Conservation (phyloP, 2,113 vertebrate genomes). For the Tautogolabrus adspersus region DNA sequence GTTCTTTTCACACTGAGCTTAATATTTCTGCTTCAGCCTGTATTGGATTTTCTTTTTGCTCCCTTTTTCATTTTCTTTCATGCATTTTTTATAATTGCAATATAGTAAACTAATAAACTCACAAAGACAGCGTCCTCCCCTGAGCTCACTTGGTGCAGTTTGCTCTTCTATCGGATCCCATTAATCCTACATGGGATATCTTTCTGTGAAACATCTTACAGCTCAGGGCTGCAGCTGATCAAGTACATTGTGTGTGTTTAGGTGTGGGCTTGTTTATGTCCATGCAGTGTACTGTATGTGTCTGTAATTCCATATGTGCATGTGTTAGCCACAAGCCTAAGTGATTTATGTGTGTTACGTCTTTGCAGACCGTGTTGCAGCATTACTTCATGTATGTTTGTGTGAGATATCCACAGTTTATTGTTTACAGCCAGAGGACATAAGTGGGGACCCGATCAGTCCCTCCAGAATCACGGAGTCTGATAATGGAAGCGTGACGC, state of each 20-base stretch:
- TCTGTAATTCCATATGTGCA: not conserved
- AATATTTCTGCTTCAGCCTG: too few relatives aligned
- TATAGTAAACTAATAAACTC: conserved; percentile 1
- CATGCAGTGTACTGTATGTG: not conserved
- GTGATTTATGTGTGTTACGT: not conserved
- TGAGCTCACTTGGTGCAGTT: not conserved
- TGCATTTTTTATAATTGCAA: conserved; percentile 14
- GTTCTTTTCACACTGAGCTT: too few relatives aligned
- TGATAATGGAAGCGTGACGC: conserved; percentile 22
- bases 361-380: not conserved
- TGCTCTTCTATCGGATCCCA: not conserved
- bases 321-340: not conserved
- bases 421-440: not conserved
- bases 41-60: too few relatives aligned
- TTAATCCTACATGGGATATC: conserved; percentile 13
- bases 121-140: conserved; percentile 2
- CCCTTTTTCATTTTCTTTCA: not conserved
- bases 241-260: not conserved
- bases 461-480: conserved; percentile 9
- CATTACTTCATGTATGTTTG: not conserved
- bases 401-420: conserved; percentile 1
- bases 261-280: not conserved
- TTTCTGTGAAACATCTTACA: conserved; percentile 2
- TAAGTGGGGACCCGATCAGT: not conserved
- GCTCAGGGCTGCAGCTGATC: conserved; percentile 13